Percentiles rank a stretch among this genome's conserved stretches.
These are phyloP conservation scores for Platycercus adscitus DNA, from an alignment of 2,113 vertebrate species.

Conservation along the genomic window DNA sequence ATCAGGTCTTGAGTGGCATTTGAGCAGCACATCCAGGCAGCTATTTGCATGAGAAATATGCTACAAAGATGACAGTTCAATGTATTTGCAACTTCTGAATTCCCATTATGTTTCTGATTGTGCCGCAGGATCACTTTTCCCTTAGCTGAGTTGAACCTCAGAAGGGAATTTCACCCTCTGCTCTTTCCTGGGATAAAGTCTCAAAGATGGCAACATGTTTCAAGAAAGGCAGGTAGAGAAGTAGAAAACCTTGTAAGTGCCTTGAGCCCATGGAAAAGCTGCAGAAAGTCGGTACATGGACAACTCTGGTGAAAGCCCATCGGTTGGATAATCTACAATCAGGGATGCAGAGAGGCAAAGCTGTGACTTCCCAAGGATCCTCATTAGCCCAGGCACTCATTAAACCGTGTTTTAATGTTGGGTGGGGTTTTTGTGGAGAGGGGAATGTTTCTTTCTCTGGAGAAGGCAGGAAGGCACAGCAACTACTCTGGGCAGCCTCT, in stretches of 20 bases:
- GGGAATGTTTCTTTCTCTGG: background rate
- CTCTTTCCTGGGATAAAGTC: background rate
- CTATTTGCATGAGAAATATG: slow-evolving; percentile 42
- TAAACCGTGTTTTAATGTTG: background rate
- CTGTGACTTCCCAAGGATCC: background rate
- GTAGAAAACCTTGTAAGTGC: rapidly evolving
- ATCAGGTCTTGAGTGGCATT: slow-evolving; percentile 29
- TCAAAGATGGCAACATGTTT: background rate
- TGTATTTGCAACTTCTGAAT: slow-evolving; percentile 26
- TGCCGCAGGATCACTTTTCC: background rate
- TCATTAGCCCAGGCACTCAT: background rate
- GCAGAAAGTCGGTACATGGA: background rate
- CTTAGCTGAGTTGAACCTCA: background rate
- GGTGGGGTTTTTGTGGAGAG: background rate
- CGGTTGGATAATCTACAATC: background rate
- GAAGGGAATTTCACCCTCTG: background rate
- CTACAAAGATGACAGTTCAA: slow-evolving; percentile 18
- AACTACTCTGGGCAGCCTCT: background rate
- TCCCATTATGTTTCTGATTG: background rate
- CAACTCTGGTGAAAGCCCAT: background rate
- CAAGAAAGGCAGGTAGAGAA: background rate
- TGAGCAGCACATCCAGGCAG: slow-evolving; percentile 27
- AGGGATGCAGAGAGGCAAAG: rapidly evolving
- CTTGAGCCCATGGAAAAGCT: background rate
- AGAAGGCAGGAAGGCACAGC: background rate